A percentile compares a stretch with the other conserved stretches of the same genome.
These are phyloP conservation scores for Gymnocypris eckloni DNA, from an alignment of 2,797 vertebrate species.

Conservation along the genomic window DNA sequence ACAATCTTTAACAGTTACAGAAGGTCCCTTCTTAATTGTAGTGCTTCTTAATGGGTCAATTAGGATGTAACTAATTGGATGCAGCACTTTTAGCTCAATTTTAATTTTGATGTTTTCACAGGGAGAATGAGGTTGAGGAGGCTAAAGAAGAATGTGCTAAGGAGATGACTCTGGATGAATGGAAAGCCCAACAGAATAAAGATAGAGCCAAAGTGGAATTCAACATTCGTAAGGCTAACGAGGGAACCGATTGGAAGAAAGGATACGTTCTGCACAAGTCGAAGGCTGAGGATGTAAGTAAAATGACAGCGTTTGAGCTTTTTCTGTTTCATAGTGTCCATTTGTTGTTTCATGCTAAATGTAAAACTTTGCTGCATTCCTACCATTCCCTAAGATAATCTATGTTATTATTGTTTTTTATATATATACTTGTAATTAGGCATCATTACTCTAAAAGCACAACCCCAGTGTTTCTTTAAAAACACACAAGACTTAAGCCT, in stretches of 20 bases:
- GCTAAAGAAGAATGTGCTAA: conserved; percentile 97
- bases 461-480: not conserved
- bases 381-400: not conserved
- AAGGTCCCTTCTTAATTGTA: not conserved
- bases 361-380: not conserved
- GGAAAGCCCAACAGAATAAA: conserved; percentile 98
- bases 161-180: conserved; percentile 99
- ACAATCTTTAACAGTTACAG: not conserved
- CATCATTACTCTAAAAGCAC: not conserved
- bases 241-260: conserved; percentile 96
- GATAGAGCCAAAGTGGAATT: conserved; percentile 96
- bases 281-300: conserved; percentile 91
- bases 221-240: conserved; percentile 98
- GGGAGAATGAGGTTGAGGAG: conserved; percentile 97
- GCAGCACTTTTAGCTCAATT: not conserved
- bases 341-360: not conserved
- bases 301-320: not conserved
- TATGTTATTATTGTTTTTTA: not conserved
- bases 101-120: conserved; percentile 69
- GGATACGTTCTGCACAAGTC: conserved; percentile 98
- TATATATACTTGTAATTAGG: no score
- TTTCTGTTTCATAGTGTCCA: not conserved
- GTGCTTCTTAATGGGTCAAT: not conserved
- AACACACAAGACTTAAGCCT: not conserved
- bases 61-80: not conserved